phyloP scores from a whole-genome alignment of 1,140 invertebrate genomes.

The Drosophila navojoa region DNA sequence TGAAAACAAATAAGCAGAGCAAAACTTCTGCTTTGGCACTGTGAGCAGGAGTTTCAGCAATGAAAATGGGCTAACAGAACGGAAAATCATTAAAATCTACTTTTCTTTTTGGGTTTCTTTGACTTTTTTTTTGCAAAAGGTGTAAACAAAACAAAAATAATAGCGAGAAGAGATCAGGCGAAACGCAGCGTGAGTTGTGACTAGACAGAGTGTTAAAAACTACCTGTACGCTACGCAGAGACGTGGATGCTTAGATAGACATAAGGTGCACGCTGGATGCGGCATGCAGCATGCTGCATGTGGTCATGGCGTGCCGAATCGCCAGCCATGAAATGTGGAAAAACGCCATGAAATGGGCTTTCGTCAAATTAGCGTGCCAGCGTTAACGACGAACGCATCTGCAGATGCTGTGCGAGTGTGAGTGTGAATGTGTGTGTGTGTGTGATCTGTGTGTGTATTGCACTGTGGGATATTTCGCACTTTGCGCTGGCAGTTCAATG shows the following conservation, averaged over 20 bases:
- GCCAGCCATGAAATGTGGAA: slow-evolving; percentile 71
- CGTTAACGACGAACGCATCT: slow-evolving; percentile 67
- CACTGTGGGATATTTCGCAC: slow-evolving; percentile 81
- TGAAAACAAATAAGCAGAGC: slow-evolving; percentile 71
- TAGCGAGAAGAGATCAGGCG: slow-evolving; percentile 25
- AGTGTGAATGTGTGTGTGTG: slow-evolving; percentile 7
- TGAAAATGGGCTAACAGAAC: slow-evolving; percentile 39
- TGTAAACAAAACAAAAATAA: slow-evolving; percentile 57
- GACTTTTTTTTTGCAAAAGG: slow-evolving; percentile 77
- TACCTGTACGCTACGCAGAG: slow-evolving; percentile 64
- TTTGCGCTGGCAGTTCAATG: slow-evolving; percentile 57
- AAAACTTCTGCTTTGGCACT: slow-evolving; percentile 5
- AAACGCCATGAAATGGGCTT: slow-evolving; percentile 79
- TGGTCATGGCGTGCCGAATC: slow-evolving; percentile 48
- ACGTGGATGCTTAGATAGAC: slow-evolving; percentile 20
- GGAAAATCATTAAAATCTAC: slow-evolving; percentile 47
- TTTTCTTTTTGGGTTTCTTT: slow-evolving; percentile 46
- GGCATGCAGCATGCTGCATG: slow-evolving; percentile 9
- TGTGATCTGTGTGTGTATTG: slow-evolving; percentile 40
- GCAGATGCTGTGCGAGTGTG: not conserved
- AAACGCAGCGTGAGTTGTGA: slow-evolving; percentile 41
- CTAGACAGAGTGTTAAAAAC: slow-evolving; percentile 68
- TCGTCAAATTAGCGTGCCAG: slow-evolving; percentile 79
- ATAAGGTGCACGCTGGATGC: slow-evolving; percentile 21
- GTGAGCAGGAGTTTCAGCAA: slow-evolving; percentile 4